phyloP scores from a whole-genome alignment of 2,797 vertebrate species.

The Xenopus petersii region DNA sequence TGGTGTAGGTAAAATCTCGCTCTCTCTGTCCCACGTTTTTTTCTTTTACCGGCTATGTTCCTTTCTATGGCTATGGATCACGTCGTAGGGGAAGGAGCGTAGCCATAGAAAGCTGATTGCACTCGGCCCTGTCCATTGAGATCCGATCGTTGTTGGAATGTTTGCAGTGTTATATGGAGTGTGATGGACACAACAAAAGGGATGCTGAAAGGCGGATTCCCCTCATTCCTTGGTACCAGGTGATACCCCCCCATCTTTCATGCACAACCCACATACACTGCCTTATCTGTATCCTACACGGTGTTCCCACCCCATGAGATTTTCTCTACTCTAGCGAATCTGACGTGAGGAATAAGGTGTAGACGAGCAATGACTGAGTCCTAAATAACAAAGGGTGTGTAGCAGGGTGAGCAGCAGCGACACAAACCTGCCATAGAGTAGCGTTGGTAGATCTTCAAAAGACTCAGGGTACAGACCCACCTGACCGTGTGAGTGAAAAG shows the following conservation, averaged over 20 bases:
- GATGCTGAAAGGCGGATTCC: not conserved
- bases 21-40: too few relatives aligned
- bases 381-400: too few relatives aligned
- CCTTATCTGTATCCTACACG: constrained; percentile 26
- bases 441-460: too few relatives aligned
- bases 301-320: constrained; percentile 13
- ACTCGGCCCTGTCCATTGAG: not conserved
- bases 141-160: not conserved
- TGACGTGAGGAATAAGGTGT: not conserved
- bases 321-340: constrained; percentile 32
- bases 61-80: not conserved
- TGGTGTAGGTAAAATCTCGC: not conserved
- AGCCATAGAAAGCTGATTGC: not conserved
- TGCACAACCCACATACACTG: constrained; percentile 37
- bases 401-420: too few relatives aligned
- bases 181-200: not conserved
- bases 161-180: not conserved
- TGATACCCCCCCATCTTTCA: constrained; percentile 18
- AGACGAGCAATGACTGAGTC: not conserved
- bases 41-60: not conserved
- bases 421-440: too few relatives aligned
- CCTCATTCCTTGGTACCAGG: constrained; percentile 2
- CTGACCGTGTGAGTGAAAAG: too few relatives aligned
- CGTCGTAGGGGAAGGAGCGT: not conserved
- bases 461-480: too few relatives aligned